Conservation (phyloP, 2,113 vertebrate genomes). For the Trichomycterus rosablanca region DNA sequence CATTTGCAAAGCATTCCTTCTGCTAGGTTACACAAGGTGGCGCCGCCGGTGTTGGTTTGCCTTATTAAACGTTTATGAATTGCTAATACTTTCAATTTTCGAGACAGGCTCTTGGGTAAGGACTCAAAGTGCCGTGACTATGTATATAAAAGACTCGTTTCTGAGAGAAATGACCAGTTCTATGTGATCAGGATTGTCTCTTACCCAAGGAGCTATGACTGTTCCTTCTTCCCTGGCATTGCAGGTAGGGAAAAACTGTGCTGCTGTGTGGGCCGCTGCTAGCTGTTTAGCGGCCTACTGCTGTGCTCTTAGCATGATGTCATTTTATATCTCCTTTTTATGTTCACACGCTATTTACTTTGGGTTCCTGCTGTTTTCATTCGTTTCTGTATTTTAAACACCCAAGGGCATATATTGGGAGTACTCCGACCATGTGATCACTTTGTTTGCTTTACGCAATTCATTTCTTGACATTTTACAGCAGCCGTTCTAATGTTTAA, state of each 20-base stretch:
- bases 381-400: slow-evolving; percentile 49
- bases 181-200: slow-evolving; percentile 58
- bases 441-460: slow-evolving; percentile 45
- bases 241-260: slow-evolving; percentile 54
- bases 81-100: slow-evolving; percentile 43
- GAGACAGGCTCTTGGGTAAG: slow-evolving; percentile 62
- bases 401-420: slow-evolving; percentile 58
- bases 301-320: slow-evolving; percentile 63
- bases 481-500: too few relatives aligned
- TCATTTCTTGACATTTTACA: slow-evolving; percentile 30
- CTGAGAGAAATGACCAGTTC: too few relatives aligned
- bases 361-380: slow-evolving; percentile 25
- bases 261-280: slow-evolving; percentile 70
- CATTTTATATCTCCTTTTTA: slow-evolving; percentile 53
- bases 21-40: slow-evolving; percentile 52
- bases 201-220: slow-evolving; percentile 64
- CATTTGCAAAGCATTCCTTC: slow-evolving; percentile 65
- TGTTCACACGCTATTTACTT: slow-evolving; percentile 49
- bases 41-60: slow-evolving; percentile 58
- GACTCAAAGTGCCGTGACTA: slow-evolving; percentile 10
- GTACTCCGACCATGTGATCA: slow-evolving; percentile 60
- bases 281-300: slow-evolving; percentile 58
- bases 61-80: slow-evolving; percentile 47
- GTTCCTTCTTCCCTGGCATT: slow-evolving; percentile 49
- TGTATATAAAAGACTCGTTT: not conserved